These are phyloP conservation scores for Aphaenogaster ashmeadi DNA, from an alignment of 1,140 invertebrate species.

Conservation along the genomic window DNA sequence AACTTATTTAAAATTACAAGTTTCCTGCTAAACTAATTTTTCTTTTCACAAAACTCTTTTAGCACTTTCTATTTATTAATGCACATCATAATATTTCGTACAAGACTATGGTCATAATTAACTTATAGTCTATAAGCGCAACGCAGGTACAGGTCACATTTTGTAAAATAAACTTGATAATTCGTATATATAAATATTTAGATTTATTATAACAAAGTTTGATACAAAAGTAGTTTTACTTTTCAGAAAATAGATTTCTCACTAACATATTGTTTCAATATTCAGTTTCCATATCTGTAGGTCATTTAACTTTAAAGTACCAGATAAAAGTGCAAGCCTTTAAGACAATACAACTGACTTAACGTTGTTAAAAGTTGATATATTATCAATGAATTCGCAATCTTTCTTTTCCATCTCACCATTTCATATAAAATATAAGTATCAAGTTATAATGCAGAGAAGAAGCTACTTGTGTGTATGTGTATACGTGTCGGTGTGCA, in stretches of 20 bases:
- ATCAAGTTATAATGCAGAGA: background rate
- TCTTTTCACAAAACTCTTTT: background rate
- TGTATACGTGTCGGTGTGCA: background rate
- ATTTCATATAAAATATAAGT: conserved; percentile 27
- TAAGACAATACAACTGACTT: background rate
- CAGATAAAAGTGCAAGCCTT: background rate
- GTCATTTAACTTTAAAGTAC: conserved; percentile 3
- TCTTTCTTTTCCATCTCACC: background rate
- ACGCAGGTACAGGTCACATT: background rate
- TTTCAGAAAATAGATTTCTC: background rate
- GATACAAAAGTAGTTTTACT: conserved; percentile 11
- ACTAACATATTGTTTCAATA: background rate
- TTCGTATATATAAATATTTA: background rate
- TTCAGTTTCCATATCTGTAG: background rate
- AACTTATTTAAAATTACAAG: background rate
- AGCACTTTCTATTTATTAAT: conserved; percentile 2
- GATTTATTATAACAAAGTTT: background rate
- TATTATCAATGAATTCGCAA: conserved; percentile 27
- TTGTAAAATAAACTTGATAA: background rate
- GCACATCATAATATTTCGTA: background rate
- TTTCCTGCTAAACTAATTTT: background rate
- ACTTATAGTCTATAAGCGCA: background rate
- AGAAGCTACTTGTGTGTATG: background rate
- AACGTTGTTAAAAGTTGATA: conserved; percentile 47
- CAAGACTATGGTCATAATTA: background rate